Evolutionary conservation across 2,888 invertebrate species (phyloP).

Genomic region (Drosophila melanosoma): DNA sequence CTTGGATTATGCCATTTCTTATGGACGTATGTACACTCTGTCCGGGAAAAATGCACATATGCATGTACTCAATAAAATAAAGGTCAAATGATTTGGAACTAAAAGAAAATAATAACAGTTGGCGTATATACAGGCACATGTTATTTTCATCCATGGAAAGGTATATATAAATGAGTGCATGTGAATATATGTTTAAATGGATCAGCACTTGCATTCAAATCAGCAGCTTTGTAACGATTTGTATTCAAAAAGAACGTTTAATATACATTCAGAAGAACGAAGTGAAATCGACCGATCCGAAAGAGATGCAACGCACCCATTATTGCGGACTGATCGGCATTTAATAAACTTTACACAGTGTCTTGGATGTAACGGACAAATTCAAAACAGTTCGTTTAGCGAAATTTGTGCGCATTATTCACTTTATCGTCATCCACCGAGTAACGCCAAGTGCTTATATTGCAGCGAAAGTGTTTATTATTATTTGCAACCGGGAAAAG

Average conservation of each 20-base stretch:
- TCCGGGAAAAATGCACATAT: conserved; percentile 2
- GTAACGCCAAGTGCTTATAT: conserved; percentile 75
- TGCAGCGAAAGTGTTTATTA: conserved; percentile 80
- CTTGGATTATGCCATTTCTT: neutral
- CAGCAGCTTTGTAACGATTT: neutral
- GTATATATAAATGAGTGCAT: neutral
- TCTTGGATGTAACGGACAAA: conserved; percentile 72
- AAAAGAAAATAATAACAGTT: neutral
- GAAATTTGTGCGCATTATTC: conserved; percentile 81
- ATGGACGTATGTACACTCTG: neutral
- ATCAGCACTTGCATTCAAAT: conserved; percentile 4
- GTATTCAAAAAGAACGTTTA: conserved; percentile 7
- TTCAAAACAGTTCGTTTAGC: conserved; percentile 66
- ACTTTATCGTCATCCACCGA: conserved; percentile 61
- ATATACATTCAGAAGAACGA: neutral
- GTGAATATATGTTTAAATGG: conserved; percentile 27
- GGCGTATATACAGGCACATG: neutral
- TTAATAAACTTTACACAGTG: conserved; percentile 70
- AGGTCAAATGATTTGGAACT: neutral
- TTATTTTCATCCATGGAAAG: neutral
- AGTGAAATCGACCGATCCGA: conserved; percentile 66
- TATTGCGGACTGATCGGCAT: conserved; percentile 74
- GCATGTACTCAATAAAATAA: conserved; percentile 3
- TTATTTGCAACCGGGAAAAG: conserved; percentile 51
- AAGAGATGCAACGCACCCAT: conserved; percentile 82